A percentile compares a stretch with the other conserved stretches of the same genome.
These are phyloP conservation scores for Drosophila putrida DNA, from an alignment of 2,888 invertebrate genomes.

Conservation along the genomic window DNA sequence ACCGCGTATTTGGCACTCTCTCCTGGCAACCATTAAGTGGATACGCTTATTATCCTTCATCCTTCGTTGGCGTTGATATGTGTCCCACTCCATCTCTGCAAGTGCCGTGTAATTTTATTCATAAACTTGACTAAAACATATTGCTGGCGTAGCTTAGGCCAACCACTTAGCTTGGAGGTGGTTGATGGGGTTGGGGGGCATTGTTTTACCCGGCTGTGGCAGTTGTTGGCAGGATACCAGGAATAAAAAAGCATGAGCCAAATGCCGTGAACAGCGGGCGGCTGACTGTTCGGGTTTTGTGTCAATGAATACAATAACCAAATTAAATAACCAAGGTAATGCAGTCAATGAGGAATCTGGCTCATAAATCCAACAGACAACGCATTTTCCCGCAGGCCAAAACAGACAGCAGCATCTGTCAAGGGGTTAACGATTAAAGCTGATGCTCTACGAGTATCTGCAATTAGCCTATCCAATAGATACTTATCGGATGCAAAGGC, in stretches of 20 bases:
- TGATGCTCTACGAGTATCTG: constrained; percentile 11
- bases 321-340: constrained; percentile 83
- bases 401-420: constrained; percentile 16
- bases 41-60: constrained; percentile 80
- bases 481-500: constrained; percentile 60
- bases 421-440: constrained; percentile 45
- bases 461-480: constrained; percentile 72
- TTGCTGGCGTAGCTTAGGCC: constrained; percentile 44
- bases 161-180: constrained; percentile 18
- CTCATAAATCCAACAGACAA: background rate
- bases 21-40: constrained; percentile 80
- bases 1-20: constrained; percentile 77
- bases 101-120: constrained; percentile 72
- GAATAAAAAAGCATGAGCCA: constrained; percentile 27
- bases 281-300: constrained; percentile 73
- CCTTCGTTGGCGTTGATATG: constrained; percentile 74
- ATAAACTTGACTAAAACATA: constrained; percentile 71
- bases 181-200: constrained; percentile 1
- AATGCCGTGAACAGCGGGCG: constrained; percentile 62
- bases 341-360: constrained; percentile 40
- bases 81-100: constrained; percentile 33
- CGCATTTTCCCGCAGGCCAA: constrained; percentile 30
- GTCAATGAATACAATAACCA: constrained; percentile 85
- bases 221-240: constrained; percentile 77
- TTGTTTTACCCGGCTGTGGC: constrained; percentile 53